phyloP scores from a whole-genome alignment of 2,888 invertebrate genomes.

The Polyploca ridens region DNA sequence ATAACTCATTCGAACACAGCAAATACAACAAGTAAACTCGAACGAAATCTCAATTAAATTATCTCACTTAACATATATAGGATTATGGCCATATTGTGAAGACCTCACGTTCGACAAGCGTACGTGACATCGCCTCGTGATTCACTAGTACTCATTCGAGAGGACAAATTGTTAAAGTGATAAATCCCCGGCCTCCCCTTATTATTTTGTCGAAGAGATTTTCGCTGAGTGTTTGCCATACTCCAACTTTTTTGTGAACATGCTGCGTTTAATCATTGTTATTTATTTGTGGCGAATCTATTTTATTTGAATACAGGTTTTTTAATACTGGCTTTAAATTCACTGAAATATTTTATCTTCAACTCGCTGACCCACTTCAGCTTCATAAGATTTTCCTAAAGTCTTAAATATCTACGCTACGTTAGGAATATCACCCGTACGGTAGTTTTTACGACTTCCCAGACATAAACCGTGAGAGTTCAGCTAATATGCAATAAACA shows the following conservation, averaged over 20 bases:
- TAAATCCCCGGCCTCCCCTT: slow-evolving; percentile 38
- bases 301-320: neutral
- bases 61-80: slow-evolving; percentile 11
- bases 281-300: neutral
- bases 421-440: too few relatives aligned
- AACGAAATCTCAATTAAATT: slow-evolving; percentile 4
- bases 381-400: too few relatives aligned
- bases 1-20: neutral
- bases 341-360: too few relatives aligned
- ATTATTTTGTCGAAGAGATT: slow-evolving; percentile 41
- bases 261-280: slow-evolving; percentile 5
- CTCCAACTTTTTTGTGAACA: slow-evolving; percentile 14
- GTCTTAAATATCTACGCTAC: too few relatives aligned
- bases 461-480: too few relatives aligned
- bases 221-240: slow-evolving; percentile 25
- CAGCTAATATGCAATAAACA: too few relatives aligned
- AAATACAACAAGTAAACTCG: slow-evolving; percentile 8
- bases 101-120: slow-evolving; percentile 14
- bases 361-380: too few relatives aligned
- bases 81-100: slow-evolving; percentile 7
- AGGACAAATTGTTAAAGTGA: slow-evolving; percentile 43
- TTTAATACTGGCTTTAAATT: neutral
- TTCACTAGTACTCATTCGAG: slow-evolving; percentile 19
- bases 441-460: too few relatives aligned
- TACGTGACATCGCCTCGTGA: slow-evolving; percentile 19